phyloP scores from a whole-genome alignment of 2,113 vertebrate genomes.

The Holacanthus passer region DNA sequence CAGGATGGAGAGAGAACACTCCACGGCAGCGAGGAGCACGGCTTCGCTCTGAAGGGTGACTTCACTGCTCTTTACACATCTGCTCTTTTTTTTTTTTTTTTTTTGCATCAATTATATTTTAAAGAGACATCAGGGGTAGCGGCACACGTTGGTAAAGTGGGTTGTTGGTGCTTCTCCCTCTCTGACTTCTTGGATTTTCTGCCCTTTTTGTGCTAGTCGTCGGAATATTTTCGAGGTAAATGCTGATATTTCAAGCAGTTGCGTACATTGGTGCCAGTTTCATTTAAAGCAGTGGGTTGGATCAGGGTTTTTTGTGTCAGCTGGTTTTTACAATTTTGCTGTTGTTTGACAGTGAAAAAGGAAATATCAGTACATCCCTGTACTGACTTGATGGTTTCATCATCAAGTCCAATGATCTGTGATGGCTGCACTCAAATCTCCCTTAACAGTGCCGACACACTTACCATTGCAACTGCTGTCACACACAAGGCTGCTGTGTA shows the following conservation, averaged over 20 bases:
- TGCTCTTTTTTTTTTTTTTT: slow-evolving; percentile 16
- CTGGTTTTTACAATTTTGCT: slow-evolving; percentile 24
- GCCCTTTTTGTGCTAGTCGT: not conserved
- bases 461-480: not conserved
- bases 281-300: slow-evolving; percentile 14
- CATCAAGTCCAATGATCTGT: slow-evolving; percentile 39
- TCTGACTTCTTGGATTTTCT: not conserved
- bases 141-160: not conserved
- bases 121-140: slow-evolving; percentile 22
- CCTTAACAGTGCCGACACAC: not conserved
- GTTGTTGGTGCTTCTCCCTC: not conserved
- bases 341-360: slow-evolving; percentile 6
- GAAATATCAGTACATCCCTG: not conserved
- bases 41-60: slow-evolving; percentile 24
- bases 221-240: not conserved
- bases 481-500: slow-evolving; percentile 6
- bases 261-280: slow-evolving; percentile 14
- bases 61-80: slow-evolving; percentile 51
- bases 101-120: slow-evolving; percentile 47
- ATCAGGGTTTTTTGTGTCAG: slow-evolving; percentile 28
- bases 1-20: slow-evolving; percentile 25
- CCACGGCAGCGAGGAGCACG: not conserved
- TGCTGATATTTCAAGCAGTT: slow-evolving; percentile 1
- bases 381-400: slow-evolving; percentile 34
- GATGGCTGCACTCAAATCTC: slow-evolving; percentile 4